Conservation (phyloP, 2,797 vertebrate genomes). For the Halcyon leucocephala region DNA sequence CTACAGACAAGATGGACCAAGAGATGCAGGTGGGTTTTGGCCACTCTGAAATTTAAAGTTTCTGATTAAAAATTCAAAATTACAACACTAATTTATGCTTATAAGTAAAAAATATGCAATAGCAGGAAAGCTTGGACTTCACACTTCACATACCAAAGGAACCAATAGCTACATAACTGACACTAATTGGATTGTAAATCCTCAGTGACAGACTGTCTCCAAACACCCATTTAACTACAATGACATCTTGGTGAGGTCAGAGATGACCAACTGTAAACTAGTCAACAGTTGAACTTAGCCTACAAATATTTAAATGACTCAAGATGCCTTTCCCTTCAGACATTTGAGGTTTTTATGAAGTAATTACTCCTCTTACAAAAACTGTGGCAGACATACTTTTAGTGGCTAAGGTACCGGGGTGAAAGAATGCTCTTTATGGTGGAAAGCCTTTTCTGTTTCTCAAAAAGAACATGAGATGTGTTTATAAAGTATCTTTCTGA, state of each 20-base stretch:
- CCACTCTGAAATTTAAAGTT: neutral
- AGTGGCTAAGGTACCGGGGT: neutral
- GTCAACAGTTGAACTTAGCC: neutral
- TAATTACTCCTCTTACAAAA: neutral
- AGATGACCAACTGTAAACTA: neutral
- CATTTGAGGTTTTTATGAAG: neutral
- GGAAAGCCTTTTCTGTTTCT: neutral
- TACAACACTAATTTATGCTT: neutral
- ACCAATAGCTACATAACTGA: neutral
- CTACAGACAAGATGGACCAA: neutral
- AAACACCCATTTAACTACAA: conserved; percentile 14
- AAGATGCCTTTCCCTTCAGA: neutral
- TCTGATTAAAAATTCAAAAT: neutral
- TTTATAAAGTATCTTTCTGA: neutral
- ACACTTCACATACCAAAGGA: neutral
- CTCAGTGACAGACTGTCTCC: neutral
- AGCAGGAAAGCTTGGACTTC: neutral
- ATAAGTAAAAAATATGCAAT: neutral
- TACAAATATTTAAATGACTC: neutral
- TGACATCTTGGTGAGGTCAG: conserved; percentile 6
- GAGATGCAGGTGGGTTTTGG: neutral
- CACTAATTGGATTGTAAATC: neutral
- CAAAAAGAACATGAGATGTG: too few relatives aligned
- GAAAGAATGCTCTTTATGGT: neutral
- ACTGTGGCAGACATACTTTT: neutral